phyloP scores from a whole-genome alignment of 2,797 vertebrate genomes.

The Perodicticus potto region DNA sequence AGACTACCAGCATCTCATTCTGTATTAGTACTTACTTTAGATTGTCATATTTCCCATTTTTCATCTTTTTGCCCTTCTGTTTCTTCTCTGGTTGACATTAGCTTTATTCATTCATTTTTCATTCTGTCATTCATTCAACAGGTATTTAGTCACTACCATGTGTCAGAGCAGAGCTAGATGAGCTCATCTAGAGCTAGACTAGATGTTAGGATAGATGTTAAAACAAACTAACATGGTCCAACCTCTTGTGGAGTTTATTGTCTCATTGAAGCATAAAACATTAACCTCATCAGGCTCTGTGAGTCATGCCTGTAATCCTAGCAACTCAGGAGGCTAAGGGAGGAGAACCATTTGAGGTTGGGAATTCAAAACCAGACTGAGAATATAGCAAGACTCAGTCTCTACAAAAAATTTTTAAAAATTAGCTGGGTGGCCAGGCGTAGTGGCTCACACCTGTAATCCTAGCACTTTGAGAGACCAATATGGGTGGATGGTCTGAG shows the following conservation, averaged over 20 bases:
- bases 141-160: background rate
- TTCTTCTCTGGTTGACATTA: slow-evolving; percentile 12
- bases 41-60: slow-evolving; percentile 29
- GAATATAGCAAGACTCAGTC: background rate
- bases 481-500: too few relatives aligned
- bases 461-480: too few relatives aligned
- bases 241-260: background rate
- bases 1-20: background rate
- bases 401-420: background rate
- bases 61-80: background rate
- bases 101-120: slow-evolving; percentile 32
- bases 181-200: background rate
- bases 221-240: background rate
- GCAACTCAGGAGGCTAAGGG: background rate
- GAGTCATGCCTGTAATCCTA: background rate
- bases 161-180: too few relatives aligned
- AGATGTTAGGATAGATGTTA: background rate
- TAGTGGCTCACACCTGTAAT: too few relatives aligned
- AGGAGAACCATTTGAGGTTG: background rate
- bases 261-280: background rate
- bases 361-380: background rate
- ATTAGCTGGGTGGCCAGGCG: too few relatives aligned
- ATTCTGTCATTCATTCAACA: background rate
- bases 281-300: background rate
- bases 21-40: background rate